Conservation (phyloP, 2,888 invertebrate genomes). For the Onchidella celtica region DNA sequence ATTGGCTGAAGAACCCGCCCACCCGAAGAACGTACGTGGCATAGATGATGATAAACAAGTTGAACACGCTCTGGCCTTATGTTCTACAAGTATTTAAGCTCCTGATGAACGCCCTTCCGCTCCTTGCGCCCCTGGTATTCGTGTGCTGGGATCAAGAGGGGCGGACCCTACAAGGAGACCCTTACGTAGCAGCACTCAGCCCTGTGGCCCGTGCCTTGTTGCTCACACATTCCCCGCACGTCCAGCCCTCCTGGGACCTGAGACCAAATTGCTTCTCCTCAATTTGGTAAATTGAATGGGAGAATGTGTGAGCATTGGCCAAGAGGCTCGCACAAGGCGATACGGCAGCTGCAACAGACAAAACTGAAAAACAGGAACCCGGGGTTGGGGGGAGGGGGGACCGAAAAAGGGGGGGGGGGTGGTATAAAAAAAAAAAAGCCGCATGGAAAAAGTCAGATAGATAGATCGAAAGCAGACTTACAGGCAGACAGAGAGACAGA, state of each 20-base stretch:
- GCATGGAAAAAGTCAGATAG: too few species aligned
- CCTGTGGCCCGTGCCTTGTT: constrained; percentile 2
- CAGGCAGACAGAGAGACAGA: too few species aligned
- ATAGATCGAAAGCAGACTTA: too few species aligned
- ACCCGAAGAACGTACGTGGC: too few species aligned
- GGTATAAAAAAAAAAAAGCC: too few species aligned
- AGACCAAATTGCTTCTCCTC: constrained; percentile 43
- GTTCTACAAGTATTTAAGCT: not conserved
- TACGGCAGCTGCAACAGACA: constrained; percentile 21
- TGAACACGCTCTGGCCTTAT: too few species aligned
- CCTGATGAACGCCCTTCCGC: too few species aligned
- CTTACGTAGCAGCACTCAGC: not conserved
- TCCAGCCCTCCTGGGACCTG: constrained; percentile 33
- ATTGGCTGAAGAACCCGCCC: too few species aligned
- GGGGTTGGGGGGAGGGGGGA: not conserved
- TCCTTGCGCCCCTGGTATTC: not conserved
- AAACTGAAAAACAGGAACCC: too few species aligned
- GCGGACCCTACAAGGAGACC: not conserved
- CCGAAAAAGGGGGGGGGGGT: not conserved
- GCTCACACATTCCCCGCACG: constrained; percentile 27
- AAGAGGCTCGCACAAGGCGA: not conserved
- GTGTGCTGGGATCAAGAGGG: constrained; percentile 7
- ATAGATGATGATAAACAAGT: too few species aligned
- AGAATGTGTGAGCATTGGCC: constrained; percentile 23
- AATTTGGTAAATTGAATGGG: constrained; percentile 46